Base-by-base conservation (phyloP, 35 echinoderm and acorn worm genomes). In the Patiria miniata region DNA sequence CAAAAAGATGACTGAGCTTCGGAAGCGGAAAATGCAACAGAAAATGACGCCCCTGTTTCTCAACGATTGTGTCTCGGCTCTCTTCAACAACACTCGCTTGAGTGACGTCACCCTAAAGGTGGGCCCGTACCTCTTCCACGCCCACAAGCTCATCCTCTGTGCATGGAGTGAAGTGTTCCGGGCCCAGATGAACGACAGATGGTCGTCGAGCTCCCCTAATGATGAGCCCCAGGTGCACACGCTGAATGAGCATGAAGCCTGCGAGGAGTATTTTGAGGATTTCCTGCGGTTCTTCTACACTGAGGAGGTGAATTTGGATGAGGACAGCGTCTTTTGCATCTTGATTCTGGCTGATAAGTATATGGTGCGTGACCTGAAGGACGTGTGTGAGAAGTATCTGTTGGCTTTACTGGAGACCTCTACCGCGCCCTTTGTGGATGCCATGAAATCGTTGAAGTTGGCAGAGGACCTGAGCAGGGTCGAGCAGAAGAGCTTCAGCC, bases 131-230 rank as follows among this genome's bases (percentile, higher is more conserved):
- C 34, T 36, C 78, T 95, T 86, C 80, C 56, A 86, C 21, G 84
- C 83, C 47, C 93, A 95, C 42, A 79, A 80, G 33, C 78, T 95
- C 7, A 57, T 95, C 36, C 89, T 91, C 51, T 77, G 88, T 85
- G 88, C 88, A 2, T 95, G 93, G 93, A 91, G 88, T 78, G 93
- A 95, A 52, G 84, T 95, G n/a, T 95, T 95, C 79, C 81, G 79
- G 26, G 87, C 90, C 40, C 90, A 91, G 88, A 23, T 94, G 9
- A 50, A 36, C 65, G 85, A 95, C 39, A 79, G 77, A 21, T 95
- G 93, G 93, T 61, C 57, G 29, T 8, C 54, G 1, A 32, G 82
- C 44, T 6, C 37, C 28, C 7, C 29, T 56, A 26, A 34, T 14
- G 56, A 53, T 21, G 36, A 22, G 33, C 50, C 29, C 5, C n/a